A percentile compares a stretch with the other conserved stretches of the same genome.
Conservation (phyloP, 2,113 vertebrate species). For the Pteruthius melanotis region DNA sequence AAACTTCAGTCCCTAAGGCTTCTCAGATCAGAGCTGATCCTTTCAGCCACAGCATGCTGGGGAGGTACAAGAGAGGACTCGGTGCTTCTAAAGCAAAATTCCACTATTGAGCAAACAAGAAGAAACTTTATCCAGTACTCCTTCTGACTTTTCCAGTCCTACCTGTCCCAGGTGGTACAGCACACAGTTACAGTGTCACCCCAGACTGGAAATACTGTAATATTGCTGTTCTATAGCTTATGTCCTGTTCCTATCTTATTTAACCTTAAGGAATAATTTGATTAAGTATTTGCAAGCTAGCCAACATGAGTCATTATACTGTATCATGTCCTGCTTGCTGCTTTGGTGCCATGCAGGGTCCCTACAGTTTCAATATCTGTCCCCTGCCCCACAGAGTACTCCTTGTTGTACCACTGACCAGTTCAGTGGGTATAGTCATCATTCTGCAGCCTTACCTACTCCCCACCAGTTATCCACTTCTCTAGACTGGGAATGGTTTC, state of each 20-base stretch:
- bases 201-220: neutral
- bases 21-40: neutral
- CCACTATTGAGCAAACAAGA: neutral
- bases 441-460: neutral
- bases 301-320: accelerated
- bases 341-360: neutral
- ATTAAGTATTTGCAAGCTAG: neutral
- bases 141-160: neutral
- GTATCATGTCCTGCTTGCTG: neutral
- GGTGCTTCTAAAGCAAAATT: neutral
- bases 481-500: neutral
- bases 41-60: neutral
- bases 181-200: neutral
- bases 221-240: neutral
- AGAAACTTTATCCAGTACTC: neutral
- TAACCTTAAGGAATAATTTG: neutral
- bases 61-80: neutral
- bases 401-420: neutral
- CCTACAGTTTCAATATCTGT: neutral
- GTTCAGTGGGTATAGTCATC: neutral
- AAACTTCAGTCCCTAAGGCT: conserved; percentile 14
- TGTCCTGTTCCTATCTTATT: neutral
- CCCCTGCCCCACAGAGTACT: neutral
- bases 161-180: neutral
- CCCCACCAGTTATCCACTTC: neutral